Evolutionary conservation across 2,113 vertebrate species (phyloP).

Genomic region (Oreochromis niloticus): DNA sequence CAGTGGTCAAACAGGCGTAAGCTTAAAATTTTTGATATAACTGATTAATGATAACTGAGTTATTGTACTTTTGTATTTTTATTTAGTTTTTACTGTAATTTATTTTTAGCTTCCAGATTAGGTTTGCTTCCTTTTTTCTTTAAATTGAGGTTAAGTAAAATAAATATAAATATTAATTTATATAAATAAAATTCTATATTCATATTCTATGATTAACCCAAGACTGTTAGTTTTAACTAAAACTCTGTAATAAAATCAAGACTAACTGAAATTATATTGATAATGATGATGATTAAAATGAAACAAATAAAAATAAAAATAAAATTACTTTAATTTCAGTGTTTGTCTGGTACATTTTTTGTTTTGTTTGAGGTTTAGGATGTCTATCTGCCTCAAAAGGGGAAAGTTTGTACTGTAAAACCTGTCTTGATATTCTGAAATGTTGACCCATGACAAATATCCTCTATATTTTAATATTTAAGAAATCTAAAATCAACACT

Average conservation of each 20-base stretch:
- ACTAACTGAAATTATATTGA: background rate
- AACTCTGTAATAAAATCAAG: background rate
- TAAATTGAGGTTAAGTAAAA: background rate
- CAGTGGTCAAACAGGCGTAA: background rate
- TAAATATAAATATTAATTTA: background rate
- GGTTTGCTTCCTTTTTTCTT: background rate
- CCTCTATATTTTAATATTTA: background rate
- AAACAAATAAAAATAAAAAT: background rate
- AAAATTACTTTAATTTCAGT: background rate
- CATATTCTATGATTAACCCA: background rate
- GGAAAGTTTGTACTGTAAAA: rapidly evolving
- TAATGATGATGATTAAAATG: background rate
- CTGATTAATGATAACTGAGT: background rate
- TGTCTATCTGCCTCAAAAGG: background rate
- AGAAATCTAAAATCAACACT: background rate
- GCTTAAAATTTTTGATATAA: background rate
- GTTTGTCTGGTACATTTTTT: background rate
- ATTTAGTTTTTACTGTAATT: background rate
- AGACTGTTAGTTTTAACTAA: background rate
- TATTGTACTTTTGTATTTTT: background rate
- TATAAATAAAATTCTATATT: background rate
- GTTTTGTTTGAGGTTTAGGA: background rate
- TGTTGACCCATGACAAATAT: background rate
- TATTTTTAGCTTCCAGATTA: background rate
- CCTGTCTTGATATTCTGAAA: too few relatives aligned